These are phyloP conservation scores for Isurus oxyrinchus DNA, from an alignment of 2,113 vertebrate species.

Conservation along the genomic window DNA sequence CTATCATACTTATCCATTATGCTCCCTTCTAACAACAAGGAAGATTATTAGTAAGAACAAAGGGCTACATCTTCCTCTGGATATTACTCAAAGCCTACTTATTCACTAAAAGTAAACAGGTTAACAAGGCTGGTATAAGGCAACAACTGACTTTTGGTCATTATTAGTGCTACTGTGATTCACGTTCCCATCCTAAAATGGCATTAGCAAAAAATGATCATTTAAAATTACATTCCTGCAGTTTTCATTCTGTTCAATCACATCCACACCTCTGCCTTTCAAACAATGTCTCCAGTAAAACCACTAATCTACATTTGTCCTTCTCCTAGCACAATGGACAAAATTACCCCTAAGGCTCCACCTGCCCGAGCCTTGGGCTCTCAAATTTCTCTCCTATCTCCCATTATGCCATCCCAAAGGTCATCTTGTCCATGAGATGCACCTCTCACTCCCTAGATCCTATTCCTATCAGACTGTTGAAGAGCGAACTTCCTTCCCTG, in stretches of 20 bases:
- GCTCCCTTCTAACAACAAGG: neutral
- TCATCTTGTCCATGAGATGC: neutral
- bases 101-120: neutral
- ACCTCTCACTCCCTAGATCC: neutral
- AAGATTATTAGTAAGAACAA: neutral
- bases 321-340: neutral
- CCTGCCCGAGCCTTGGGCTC: neutral
- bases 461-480: neutral
- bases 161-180: neutral
- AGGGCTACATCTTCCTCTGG: neutral
- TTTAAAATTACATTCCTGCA: neutral
- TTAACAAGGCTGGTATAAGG: neutral
- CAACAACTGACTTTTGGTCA: neutral
- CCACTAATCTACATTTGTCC: too few species aligned
- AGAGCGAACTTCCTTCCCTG: too few species aligned
- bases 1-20: slow-evolving; percentile 1
- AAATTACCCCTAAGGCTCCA: neutral
- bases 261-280: neutral
- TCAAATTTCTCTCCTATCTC: neutral
- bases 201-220: neutral
- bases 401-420: neutral
- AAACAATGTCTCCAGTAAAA: too few species aligned
- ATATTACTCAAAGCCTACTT: neutral
- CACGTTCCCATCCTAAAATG: too few species aligned
- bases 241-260: neutral